These are phyloP conservation scores for Camponotus vicinus DNA, from an alignment of 1,140 invertebrate species.

Conservation along the genomic window DNA sequence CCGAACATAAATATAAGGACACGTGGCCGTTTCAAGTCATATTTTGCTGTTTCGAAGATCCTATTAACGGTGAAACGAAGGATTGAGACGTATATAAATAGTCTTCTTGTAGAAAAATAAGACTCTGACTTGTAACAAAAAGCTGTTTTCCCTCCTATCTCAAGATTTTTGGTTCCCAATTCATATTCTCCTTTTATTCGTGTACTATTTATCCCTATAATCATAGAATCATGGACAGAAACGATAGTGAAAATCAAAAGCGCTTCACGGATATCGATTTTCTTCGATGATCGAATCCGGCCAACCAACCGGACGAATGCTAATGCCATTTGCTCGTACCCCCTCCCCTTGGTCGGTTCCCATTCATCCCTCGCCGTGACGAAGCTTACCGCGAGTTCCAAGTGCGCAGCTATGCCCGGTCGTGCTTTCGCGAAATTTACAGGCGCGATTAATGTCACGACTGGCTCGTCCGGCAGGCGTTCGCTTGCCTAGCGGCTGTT, in stretches of 20 bases:
- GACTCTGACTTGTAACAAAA: not conserved
- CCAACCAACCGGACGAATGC: constrained; percentile 19
- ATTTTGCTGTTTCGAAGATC: not conserved
- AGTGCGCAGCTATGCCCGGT: constrained; percentile 67
- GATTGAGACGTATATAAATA: not conserved
- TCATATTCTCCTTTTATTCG: not conserved
- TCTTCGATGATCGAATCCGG: constrained; percentile 44
- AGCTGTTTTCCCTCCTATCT: not conserved
- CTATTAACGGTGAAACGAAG: not conserved
- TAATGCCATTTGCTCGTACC: constrained; percentile 21
- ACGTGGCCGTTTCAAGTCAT: not conserved
- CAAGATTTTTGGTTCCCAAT: not conserved
- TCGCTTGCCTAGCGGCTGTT: constrained; percentile 66
- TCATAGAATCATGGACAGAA: not conserved
- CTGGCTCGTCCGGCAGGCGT: constrained; percentile 66
- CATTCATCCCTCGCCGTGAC: not conserved
- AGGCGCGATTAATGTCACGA: constrained; percentile 81
- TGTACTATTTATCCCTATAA: not conserved
- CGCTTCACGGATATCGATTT: constrained; percentile 41
- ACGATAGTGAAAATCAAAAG: constrained; percentile 34
- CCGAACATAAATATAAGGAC: not conserved
- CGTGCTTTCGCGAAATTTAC: constrained; percentile 80
- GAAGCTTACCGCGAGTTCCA: constrained; percentile 60
- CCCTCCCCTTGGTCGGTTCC: not conserved
- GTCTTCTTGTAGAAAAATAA: not conserved